Evolutionary conservation across 2,113 vertebrate genomes (phyloP), one percentile per base, ranked within the genome.

Genomic region (Noturus placidus): DNA sequence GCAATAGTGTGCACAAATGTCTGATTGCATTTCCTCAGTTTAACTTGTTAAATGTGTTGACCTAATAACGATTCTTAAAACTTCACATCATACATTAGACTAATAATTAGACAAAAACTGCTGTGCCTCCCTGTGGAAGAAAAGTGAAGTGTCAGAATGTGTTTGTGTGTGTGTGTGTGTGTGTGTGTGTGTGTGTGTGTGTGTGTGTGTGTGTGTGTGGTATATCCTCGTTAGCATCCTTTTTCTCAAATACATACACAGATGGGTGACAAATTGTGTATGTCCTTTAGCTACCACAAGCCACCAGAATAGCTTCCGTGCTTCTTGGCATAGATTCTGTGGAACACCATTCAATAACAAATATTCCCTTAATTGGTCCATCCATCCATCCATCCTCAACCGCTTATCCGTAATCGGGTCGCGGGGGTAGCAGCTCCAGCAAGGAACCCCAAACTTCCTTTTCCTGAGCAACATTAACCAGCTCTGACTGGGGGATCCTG

Each of bases 71-170:
- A 56, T 56, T 56, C 54, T 17, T 56, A 56, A 56, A 56, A 56
- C 54, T 52, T 52, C n/a, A 84, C 50, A 50, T 6, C 11, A 38
- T 69, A 17, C 27, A 27, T 33, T 84, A 1, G 25, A 70, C 11
- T 4, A 5, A 54, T 3, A 42, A 42, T 5, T 3, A 54, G 5
- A 15, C 27, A 74, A 35, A n/a, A 33, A 42, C 54, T 84, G 42
- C 30, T 80, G 54, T 69, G 59, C 82, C 82, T 59, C 86, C 86
- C n/a, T 85, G 86, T 85, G 88, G 65, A 46, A 85, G n/a, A 81
- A 87, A 56, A 25, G 52, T 84, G 9, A 30, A 35, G 19, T 65
- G n/a, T 54, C 50, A 52, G 11, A 30, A 15, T 54, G 19, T 35
- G 33, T 20, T 15, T 38, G 33, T 20, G 30, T 70, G 67, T 72